Evolutionary conservation across 2,113 vertebrate species (phyloP).

Genomic region (Lates calcarifer): DNA sequence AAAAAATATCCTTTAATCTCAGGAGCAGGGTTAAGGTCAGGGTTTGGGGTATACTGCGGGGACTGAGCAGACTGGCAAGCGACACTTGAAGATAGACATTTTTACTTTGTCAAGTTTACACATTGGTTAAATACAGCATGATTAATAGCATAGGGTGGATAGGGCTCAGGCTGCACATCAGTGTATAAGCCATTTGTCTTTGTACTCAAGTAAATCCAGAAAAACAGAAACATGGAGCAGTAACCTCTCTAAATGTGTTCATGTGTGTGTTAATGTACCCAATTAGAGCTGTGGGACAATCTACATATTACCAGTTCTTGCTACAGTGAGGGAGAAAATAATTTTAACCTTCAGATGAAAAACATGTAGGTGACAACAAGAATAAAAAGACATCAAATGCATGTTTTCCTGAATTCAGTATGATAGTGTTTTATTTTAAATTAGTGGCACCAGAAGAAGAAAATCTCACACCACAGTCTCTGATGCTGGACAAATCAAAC

Average conservation of each 20-base stretch:
- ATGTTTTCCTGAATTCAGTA: neutral
- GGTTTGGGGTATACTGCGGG: neutral
- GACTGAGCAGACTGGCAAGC: no score
- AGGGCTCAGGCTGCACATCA: no score
- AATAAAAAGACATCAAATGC: neutral
- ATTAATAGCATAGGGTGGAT: no score
- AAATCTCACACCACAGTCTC: constrained; percentile 26
- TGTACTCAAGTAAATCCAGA: no score
- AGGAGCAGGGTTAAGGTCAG: neutral
- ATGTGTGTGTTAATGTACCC: neutral
- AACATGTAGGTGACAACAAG: neutral
- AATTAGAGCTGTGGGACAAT: neutral
- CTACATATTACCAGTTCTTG: neutral
- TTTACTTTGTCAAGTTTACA: neutral
- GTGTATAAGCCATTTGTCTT: no score
- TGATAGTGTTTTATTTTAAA: constrained; percentile 2
- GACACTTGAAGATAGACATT: no score
- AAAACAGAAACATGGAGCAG: no score
- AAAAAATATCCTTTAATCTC: constrained; percentile 1
- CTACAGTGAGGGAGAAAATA: neutral
- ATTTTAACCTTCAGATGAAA: constrained; percentile 1
- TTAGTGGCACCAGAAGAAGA: neutral
- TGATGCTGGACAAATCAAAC: constrained; percentile 53
- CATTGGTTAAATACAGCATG: neutral
- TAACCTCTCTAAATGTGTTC: no score